Conservation (phyloP, 2,888 invertebrate species). For the Platyscelio sp. region DNA sequence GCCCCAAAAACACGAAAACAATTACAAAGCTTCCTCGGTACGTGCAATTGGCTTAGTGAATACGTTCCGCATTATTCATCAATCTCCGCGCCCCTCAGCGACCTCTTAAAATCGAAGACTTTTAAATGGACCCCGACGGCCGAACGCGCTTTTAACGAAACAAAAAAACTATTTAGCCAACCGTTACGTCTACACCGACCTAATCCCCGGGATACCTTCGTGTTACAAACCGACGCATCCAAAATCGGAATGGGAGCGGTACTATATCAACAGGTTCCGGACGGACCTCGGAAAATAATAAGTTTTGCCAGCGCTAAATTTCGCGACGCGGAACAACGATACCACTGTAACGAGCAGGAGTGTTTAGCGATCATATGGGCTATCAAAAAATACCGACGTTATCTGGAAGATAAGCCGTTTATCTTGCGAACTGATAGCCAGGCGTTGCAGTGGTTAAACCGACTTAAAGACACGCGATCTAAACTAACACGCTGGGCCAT, state of each 20-base stretch:
- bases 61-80: neutral
- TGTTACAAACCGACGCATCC: neutral
- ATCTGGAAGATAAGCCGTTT: neutral
- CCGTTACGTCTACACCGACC: neutral
- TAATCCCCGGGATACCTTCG: neutral
- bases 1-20: neutral
- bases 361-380: neutral
- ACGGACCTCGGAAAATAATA: neutral
- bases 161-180: neutral
- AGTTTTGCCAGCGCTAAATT: constrained; percentile 6
- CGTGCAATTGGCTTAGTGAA: constrained; percentile 5
- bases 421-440: neutral
- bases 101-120: neutral
- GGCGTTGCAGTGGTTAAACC: neutral
- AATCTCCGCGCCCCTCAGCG: neutral
- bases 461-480: neutral
- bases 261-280: neutral
- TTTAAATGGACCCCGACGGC: neutral
- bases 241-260: neutral
- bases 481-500: neutral
- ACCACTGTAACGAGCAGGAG: constrained; percentile 1
- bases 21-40: neutral
- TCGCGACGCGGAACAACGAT: neutral
- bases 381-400: neutral
- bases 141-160: neutral